phyloP scores from a whole-genome alignment of 2,113 vertebrate species.

The Paramormyrops kingsleyae region DNA sequence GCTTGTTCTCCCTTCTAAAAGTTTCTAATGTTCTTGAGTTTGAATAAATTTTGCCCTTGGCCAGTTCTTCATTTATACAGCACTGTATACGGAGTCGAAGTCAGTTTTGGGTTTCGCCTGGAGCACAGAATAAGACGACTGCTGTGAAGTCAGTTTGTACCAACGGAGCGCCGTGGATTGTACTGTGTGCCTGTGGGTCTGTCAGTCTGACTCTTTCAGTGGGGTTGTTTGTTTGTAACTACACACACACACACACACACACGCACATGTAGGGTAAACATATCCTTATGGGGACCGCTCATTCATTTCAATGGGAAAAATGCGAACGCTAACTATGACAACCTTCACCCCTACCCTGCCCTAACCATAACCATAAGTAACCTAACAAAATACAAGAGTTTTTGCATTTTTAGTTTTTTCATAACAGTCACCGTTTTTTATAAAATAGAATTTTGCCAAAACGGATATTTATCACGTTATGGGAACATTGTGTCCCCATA shows the following conservation, averaged over 20 bases:
- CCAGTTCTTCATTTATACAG: neutral
- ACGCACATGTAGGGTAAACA: too few relatives aligned
- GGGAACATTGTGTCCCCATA: too few relatives aligned
- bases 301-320: too few relatives aligned
- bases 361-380: too few relatives aligned
- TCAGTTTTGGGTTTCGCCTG: constrained; percentile 1
- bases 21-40: neutral
- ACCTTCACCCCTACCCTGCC: too few relatives aligned
- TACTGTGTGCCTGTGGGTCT: neutral
- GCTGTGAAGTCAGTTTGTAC: constrained; percentile 5
- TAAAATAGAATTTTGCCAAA: too few relatives aligned
- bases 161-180: neutral
- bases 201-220: neutral
- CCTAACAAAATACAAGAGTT: too few relatives aligned
- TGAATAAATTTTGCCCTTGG: neutral
- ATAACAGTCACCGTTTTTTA: too few relatives aligned
- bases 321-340: too few relatives aligned
- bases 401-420: too few relatives aligned
- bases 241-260: neutral
- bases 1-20: neutral
- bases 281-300: too few relatives aligned
- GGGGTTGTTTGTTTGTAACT: neutral
- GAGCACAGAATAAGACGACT: neutral
- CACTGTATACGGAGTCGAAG: neutral
- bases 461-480: too few relatives aligned